phyloP scores from a whole-genome alignment of 1,140 invertebrate genomes.

The Harpegnathos saltator region DNA sequence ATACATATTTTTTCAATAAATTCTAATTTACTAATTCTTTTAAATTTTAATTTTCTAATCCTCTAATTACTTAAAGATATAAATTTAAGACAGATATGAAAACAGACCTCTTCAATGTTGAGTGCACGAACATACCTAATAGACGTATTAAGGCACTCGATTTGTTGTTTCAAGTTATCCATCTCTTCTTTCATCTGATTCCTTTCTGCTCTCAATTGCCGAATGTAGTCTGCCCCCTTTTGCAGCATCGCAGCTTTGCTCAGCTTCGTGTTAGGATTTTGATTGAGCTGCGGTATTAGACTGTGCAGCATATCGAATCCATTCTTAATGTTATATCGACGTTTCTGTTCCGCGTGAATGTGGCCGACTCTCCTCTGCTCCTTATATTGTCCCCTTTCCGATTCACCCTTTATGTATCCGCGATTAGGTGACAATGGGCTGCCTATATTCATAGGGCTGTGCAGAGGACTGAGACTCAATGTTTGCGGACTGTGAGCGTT shows the following conservation, averaged over 20 bases:
- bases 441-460: conserved; percentile 84
- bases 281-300: conserved; percentile 96
- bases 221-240: conserved; percentile 98
- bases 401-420: conserved; percentile 80
- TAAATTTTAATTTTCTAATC: background rate
- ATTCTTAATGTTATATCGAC: conserved; percentile 98
- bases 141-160: conserved; percentile 95
- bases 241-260: conserved; percentile 98
- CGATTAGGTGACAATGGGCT: conserved; percentile 82
- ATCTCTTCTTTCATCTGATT: conserved; percentile 96
- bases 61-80: background rate
- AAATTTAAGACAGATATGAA: background rate
- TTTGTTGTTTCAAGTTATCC: conserved; percentile 93
- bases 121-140: conserved; percentile 89
- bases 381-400: conserved; percentile 84
- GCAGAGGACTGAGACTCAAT: conserved; percentile 84
- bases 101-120: background rate
- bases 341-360: conserved; percentile 99
- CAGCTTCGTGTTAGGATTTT: conserved; percentile 96
- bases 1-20: background rate
- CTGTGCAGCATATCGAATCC: conserved; percentile 97
- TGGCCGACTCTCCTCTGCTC: conserved; percentile 93
- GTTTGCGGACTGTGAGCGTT: conserved; percentile 81
- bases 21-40: background rate
- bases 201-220: conserved; percentile 94